These are phyloP conservation scores for Ailuropoda melanoleuca DNA, from an alignment of 2,113 vertebrate genomes.

Conservation along the genomic window DNA sequence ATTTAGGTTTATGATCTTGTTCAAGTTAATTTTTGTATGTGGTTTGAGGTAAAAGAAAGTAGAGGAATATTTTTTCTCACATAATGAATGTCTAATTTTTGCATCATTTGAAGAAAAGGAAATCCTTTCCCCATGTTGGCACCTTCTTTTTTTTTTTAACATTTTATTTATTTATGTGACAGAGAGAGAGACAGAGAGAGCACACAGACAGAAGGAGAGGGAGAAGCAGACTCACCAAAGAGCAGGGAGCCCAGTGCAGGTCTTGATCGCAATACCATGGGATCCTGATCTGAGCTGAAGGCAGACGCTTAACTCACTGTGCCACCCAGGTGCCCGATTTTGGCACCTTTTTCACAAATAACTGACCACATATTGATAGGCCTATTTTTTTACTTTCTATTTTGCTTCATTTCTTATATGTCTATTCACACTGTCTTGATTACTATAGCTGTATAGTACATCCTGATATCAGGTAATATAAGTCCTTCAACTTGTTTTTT, in stretches of 20 bases:
- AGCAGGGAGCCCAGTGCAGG: too few species aligned
- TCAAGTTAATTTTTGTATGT: background rate
- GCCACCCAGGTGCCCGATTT: too few species aligned
- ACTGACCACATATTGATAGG: background rate
- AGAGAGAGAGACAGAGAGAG: too few species aligned
- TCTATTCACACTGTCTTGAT: background rate
- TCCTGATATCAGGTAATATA: background rate
- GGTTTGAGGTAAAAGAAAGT: background rate
- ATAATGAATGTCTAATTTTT: background rate
- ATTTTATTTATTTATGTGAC: too few species aligned
- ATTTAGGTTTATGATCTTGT: background rate
- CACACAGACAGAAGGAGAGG: too few species aligned
- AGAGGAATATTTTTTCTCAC: background rate
- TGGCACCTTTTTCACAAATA: background rate
- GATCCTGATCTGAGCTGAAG: too few species aligned
- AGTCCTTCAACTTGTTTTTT: background rate
- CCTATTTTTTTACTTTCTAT: background rate
- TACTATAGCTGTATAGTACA: background rate
- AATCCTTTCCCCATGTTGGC: background rate
- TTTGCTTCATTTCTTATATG: background rate
- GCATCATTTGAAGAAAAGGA: background rate
- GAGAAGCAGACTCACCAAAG: too few species aligned
- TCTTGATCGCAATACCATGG: too few species aligned
- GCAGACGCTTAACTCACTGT: too few species aligned
- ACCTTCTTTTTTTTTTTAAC: background rate